A percentile compares a stretch with the other conserved stretches of the same genome.
These are phyloP conservation scores for Pygoscelis antarcticus DNA, from an alignment of 2,113 vertebrate genomes.

Conservation along the genomic window DNA sequence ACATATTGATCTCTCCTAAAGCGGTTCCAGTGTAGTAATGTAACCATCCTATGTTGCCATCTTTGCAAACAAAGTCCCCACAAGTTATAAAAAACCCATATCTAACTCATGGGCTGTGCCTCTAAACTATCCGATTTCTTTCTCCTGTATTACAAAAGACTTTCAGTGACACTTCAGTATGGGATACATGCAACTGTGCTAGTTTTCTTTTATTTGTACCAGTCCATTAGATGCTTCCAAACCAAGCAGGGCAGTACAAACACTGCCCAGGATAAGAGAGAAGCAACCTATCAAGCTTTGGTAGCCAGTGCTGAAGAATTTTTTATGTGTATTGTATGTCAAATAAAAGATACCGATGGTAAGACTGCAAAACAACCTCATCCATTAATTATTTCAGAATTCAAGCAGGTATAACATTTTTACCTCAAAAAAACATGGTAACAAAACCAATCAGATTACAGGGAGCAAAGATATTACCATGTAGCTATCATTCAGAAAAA, in stretches of 20 bases:
- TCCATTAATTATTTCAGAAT: neutral
- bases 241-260: neutral
- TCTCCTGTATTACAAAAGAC: neutral
- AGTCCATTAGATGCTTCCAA: neutral
- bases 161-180: neutral
- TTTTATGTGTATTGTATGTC: neutral
- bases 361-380: neutral
- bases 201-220: neutral
- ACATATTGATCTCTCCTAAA: neutral
- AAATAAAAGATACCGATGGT: neutral
- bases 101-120: neutral
- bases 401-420: neutral
- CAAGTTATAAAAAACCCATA: neutral
- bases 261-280: neutral
- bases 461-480: neutral
- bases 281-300: neutral
- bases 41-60: neutral
- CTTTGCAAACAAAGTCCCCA: neutral
- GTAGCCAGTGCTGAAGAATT: neutral
- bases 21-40: neutral
- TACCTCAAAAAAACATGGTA: neutral
- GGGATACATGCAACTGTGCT: neutral
- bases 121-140: neutral
- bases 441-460: neutral
- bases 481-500: neutral